Base-by-base conservation (phyloP, 2,113 vertebrate species). In the Ophiodon elongatus region DNA sequence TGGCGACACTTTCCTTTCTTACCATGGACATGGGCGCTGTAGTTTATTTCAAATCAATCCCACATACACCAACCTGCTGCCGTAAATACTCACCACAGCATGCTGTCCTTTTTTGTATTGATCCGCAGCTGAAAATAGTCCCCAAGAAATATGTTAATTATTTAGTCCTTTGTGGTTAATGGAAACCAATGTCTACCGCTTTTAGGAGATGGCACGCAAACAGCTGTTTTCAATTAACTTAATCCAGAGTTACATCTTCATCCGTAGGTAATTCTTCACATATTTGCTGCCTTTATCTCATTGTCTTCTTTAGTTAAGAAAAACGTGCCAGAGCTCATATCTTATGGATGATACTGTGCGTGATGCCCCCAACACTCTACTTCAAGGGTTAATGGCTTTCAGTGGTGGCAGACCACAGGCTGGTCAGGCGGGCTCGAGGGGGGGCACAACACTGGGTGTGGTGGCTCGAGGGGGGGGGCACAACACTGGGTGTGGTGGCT, bases 381-480 rank as follows among this genome's bases (percentile, higher is more conserved):
- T 76, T 79, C 13, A 63, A 47, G 79, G 76, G 85, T 87, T 80
- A 86, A 89, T 78, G 63, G 76, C 31, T 88, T 86, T 79, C 76
- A 54, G 76, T 64, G 14, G 71, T 56, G 60, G 25, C 59, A 43
- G 54, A 75, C 29, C 27, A 59, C 80, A 74, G 43, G 69, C 66
- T 59, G 52, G 56, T 3, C 77, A 62, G 68, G 72, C 71, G 1
- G 85, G 77, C 25, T 21, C 50, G 67, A 3, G 50, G 2, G 76
- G 76, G 19, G 19, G 17, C 47, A 52, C 47, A 21, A 52, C 21
- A 23, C 47, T 17, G 47, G 82, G 82, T 14, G 59, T 80, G 77
- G 82, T 27, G 63, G 84, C 80, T n/a, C n/a, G 37, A 9, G 35
- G 35, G 35, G 56, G 3, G 75, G 17, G 19, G 47, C 47, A 50